These are phyloP conservation scores for Diadema setosum DNA, from an alignment of 35 echinoderm and acorn worm species.

Conservation along the genomic window DNA sequence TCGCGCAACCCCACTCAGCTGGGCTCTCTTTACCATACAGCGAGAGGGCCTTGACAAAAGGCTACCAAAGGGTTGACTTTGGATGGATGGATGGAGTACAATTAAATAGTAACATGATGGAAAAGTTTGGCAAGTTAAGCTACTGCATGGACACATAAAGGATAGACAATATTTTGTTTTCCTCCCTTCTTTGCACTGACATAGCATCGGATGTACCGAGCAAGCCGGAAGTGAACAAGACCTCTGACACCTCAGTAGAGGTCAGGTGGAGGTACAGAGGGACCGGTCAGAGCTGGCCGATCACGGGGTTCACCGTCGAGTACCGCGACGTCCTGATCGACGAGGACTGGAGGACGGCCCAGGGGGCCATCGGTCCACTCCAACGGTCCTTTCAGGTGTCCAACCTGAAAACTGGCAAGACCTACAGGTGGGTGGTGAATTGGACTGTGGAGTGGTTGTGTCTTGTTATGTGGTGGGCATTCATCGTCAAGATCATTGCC, in stretches of 20 bases:
- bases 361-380: not conserved
- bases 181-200: not conserved
- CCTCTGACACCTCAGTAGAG: conserved; percentile 72
- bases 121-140: too few species aligned
- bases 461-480: too few species aligned
- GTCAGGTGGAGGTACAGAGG: conserved; percentile 56
- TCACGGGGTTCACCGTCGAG: conserved; percentile 61
- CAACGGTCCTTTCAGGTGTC: conserved; percentile 34
- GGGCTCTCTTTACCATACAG: too few species aligned
- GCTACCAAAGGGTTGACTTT: too few species aligned
- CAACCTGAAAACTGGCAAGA: conserved; percentile 68
- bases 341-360: conserved; percentile 36
- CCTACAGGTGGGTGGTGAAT: not conserved
- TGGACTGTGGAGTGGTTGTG: too few species aligned
- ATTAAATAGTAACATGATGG: too few species aligned
- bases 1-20: too few species aligned
- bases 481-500: too few species aligned
- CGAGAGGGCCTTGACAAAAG: too few species aligned
- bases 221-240: conserved; percentile 62
- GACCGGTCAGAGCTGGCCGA: not conserved
- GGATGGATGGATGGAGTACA: too few species aligned
- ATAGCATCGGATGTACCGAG: conserved; percentile 63
- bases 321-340: conserved; percentile 26
- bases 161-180: not conserved
- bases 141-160: too few species aligned